Evolutionary conservation across 92 coral and sea anemone species (phyloP).

Genomic region (Micromussa lordhowensis): DNA sequence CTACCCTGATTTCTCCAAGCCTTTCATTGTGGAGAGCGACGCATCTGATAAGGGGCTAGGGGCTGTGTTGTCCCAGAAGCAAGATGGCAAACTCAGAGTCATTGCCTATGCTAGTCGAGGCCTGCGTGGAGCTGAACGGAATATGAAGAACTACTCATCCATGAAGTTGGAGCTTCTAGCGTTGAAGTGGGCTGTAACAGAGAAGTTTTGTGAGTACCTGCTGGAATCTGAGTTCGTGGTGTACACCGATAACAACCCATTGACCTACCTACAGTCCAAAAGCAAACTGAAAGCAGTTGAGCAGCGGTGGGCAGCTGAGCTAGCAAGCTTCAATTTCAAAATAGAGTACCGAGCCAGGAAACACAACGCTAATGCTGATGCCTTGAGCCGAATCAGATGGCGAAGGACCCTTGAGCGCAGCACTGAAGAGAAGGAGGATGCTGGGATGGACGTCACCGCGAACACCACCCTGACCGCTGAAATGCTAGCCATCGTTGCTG

Average conservation of each 20-base stretch:
- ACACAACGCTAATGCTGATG: constrained; percentile 55
- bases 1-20: constrained; percentile 68
- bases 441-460: constrained; percentile 10
- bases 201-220: constrained; percentile 74
- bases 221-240: constrained; percentile 62
- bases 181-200: constrained; percentile 69
- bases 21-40: too few species aligned
- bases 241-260: constrained; percentile 71
- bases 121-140: constrained; percentile 62
- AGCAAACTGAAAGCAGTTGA: constrained; percentile 65
- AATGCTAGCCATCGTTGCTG: background rate
- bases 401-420: too few species aligned
- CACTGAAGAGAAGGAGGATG: constrained; percentile 8
- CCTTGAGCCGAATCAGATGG: constrained; percentile 23
- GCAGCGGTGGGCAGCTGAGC: constrained; percentile 67
- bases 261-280: constrained; percentile 64
- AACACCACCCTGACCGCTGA: constrained; percentile 23
- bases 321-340: constrained; percentile 66
- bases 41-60: constrained; percentile 55
- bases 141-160: constrained; percentile 73
- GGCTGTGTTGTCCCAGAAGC: constrained; percentile 17
- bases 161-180: constrained; percentile 73
- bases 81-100: too few species aligned
- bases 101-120: constrained; percentile 50
- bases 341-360: constrained; percentile 66